These are phyloP conservation scores for Phortica magna DNA, from an alignment of 2,888 invertebrate species.

Conservation along the genomic window DNA sequence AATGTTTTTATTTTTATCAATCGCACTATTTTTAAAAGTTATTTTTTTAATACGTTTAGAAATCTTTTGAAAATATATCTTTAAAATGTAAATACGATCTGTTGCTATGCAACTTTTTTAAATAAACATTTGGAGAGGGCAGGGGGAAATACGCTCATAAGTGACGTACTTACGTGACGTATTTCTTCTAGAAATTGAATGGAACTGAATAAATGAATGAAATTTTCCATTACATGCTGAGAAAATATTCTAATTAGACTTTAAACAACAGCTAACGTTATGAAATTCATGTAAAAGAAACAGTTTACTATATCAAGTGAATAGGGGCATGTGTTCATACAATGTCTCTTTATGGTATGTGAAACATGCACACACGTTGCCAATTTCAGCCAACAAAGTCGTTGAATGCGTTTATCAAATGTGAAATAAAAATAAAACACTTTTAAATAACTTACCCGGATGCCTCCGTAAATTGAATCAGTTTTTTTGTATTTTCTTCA, in stretches of 20 bases:
- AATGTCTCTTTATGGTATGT: not conserved
- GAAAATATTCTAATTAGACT: too few species aligned
- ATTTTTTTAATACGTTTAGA: too few species aligned
- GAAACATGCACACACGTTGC: slow-evolving; percentile 58
- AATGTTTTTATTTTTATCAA: too few species aligned
- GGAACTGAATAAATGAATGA: slow-evolving; percentile 40
- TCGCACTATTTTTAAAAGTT: too few species aligned
- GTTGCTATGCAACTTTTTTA: too few species aligned
- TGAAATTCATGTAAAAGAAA: too few species aligned
- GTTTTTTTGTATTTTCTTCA: slow-evolving; percentile 60
- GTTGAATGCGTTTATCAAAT: slow-evolving; percentile 41
- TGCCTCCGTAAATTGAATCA: slow-evolving; percentile 66
- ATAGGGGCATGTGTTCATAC: too few species aligned
- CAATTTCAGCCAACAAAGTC: slow-evolving; percentile 44
- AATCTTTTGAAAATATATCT: too few species aligned
- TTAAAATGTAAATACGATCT: too few species aligned
- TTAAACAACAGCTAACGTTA: too few species aligned
- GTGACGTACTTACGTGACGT: slow-evolving; percentile 47
- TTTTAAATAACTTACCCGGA: slow-evolving; percentile 62
- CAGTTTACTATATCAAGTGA: too few species aligned
- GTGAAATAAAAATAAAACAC: not conserved
- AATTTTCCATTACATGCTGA: slow-evolving; percentile 30
- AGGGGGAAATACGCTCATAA: slow-evolving; percentile 46
- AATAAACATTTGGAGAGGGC: not conserved
- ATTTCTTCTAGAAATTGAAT: slow-evolving; percentile 54